Evolutionary conservation across 2,888 invertebrate genomes (phyloP).

Genomic region (Spatulosminthurus flaviceps): DNA sequence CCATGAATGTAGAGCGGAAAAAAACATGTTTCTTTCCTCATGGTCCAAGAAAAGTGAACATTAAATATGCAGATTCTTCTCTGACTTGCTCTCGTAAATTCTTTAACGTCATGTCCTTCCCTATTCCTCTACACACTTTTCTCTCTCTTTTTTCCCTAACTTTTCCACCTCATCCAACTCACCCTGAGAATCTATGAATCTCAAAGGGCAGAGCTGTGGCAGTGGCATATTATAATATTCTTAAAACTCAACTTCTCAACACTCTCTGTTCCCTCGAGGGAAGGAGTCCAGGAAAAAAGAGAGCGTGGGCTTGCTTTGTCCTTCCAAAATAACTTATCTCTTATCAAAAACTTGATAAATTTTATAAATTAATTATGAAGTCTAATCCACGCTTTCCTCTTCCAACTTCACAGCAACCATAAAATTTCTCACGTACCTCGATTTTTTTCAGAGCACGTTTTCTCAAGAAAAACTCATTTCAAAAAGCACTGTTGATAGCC

Average conservation of each 20-base stretch:
- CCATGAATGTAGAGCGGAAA: background rate
- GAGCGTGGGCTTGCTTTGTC: background rate
- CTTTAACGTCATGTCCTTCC: background rate
- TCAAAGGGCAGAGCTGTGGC: background rate
- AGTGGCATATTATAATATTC: background rate
- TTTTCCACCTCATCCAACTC: conserved; percentile 10
- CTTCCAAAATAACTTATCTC: background rate
- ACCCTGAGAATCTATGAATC: background rate
- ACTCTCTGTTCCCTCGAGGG: background rate
- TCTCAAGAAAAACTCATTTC: no score
- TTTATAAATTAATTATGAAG: background rate
- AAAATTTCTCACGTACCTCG: no score
- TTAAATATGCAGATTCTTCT: conserved; percentile 24
- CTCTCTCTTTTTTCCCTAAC: conserved; percentile 1
- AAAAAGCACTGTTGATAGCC: no score
- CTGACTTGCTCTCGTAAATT: conserved; percentile 15
- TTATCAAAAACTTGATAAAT: background rate
- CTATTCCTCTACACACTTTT: background rate
- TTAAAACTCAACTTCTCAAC: background rate
- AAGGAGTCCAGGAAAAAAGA: background rate
- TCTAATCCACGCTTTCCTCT: no score
- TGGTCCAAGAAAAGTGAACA: background rate
- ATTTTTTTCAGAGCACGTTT: no score
- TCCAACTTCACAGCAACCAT: no score
- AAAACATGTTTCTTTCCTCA: background rate